phyloP scores from a whole-genome alignment of 2,888 invertebrate species.

The Mycogona germanica region DNA sequence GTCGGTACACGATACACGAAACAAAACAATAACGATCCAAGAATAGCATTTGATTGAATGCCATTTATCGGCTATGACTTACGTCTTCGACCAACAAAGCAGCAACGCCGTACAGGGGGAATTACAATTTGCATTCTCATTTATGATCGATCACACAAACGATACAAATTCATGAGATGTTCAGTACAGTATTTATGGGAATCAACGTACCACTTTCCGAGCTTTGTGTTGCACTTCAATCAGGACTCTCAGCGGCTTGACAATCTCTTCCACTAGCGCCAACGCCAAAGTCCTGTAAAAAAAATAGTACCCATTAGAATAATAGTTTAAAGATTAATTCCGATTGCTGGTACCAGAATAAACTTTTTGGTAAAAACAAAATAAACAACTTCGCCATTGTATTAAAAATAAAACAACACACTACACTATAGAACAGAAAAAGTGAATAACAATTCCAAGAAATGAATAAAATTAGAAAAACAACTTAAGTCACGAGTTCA shows the following conservation, averaged over 20 bases:
- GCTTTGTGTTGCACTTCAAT: conserved; percentile 44
- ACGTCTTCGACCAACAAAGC: too few relatives aligned
- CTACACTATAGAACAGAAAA: too few relatives aligned
- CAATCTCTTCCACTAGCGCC: conserved; percentile 71
- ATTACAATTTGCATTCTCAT: neutral
- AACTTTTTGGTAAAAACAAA: too few relatives aligned
- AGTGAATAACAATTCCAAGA: too few relatives aligned
- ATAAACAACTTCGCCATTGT: too few relatives aligned
- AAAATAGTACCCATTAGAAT: neutral
- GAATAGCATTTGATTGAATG: neutral
- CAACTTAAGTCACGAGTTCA: too few relatives aligned
- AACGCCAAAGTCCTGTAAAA: conserved; percentile 56
- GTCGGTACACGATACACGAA: too few relatives aligned
- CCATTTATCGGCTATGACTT: too few relatives aligned
- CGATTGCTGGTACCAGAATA: too few relatives aligned
- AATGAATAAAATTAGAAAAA: too few relatives aligned
- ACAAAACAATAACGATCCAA: conserved; percentile 7
- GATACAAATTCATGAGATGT: neutral
- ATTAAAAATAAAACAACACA: conserved; percentile 22
- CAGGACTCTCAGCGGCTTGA: conserved; percentile 63
- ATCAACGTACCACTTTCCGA: conserved; percentile 39
- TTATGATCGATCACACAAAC: neutral
- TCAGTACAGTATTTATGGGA: neutral
- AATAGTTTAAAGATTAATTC: neutral
- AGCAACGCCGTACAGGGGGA: too few relatives aligned